Evolutionary conservation across 1,140 invertebrate species (phyloP).

Genomic region (Lucilia cuprina): DNA sequence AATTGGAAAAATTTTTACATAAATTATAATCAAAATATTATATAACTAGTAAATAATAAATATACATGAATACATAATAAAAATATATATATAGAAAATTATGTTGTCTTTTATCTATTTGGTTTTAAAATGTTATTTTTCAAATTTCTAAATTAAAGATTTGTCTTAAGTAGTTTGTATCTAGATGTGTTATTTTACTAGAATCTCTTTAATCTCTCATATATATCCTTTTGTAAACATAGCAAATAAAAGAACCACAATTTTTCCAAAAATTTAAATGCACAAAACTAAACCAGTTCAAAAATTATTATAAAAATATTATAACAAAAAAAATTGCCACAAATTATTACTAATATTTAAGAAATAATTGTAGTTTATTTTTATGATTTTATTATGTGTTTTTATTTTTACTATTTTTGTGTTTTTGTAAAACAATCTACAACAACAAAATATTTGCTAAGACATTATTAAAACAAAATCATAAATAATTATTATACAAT

Average conservation of each 20-base stretch:
- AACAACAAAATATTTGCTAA: slow-evolving; percentile 3
- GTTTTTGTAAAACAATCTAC: slow-evolving; percentile 5
- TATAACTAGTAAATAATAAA: neutral
- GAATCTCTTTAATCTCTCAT: neutral
- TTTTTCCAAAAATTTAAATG: neutral
- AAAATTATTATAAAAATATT: neutral
- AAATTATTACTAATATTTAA: slow-evolving; percentile 9
- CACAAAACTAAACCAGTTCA: neutral
- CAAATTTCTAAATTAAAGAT: neutral
- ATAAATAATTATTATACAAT: neutral
- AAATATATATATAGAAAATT: neutral
- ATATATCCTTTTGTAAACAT: too few relatives aligned
- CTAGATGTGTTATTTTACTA: neutral
- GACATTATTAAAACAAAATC: neutral
- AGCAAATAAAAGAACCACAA: too few relatives aligned
- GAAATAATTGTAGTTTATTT: neutral
- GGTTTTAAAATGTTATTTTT: neutral
- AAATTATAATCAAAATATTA: slow-evolving; percentile 16
- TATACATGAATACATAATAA: neutral
- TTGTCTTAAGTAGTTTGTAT: neutral
- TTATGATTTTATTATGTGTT: neutral
- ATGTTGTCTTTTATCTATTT: neutral
- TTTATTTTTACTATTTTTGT: neutral
- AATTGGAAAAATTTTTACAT: neutral
- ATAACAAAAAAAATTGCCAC: neutral